Percentiles rank a stretch among this genome's conserved stretches.
Conservation (phyloP, 1,140 invertebrate species). For the Melanaphis sacchari region DNA sequence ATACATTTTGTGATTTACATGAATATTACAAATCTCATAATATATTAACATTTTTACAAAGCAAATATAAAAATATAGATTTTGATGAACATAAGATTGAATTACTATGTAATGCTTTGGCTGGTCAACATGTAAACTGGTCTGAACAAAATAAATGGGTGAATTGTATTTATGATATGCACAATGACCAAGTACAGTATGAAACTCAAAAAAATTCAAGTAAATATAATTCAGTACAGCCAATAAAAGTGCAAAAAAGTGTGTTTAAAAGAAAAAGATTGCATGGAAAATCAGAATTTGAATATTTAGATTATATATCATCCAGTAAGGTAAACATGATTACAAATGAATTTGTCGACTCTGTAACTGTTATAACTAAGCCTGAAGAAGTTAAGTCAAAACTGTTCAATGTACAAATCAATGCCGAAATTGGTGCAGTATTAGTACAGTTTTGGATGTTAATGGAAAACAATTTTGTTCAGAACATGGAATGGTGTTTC, state of each 20-base stretch:
- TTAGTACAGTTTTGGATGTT: conserved; percentile 13
- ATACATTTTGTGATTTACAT: not conserved
- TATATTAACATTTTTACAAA: not conserved
- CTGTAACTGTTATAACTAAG: not conserved
- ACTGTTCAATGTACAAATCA: not conserved
- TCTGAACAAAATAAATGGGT: not conserved
- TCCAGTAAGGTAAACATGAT: not conserved
- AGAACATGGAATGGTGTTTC: conserved; percentile 21
- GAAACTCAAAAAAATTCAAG: not conserved
- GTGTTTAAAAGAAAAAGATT: not conserved
- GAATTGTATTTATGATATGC: not conserved
- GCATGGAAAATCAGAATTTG: conserved; percentile 15
- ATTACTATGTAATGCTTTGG: conserved; percentile 13
- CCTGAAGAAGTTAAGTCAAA: not conserved
- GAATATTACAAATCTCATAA: conserved; percentile 35
- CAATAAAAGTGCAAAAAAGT: not conserved
- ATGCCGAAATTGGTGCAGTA: not conserved
- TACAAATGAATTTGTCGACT: not conserved
- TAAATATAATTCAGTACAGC: not conserved
- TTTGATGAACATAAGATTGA: not conserved
- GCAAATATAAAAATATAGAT: not conserved
- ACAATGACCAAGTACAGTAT: not conserved
- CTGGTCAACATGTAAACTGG: not conserved
- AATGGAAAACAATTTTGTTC: not conserved
- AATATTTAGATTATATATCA: conserved; percentile 6